Percentiles rank a stretch among this genome's conserved stretches.
Evolutionary conservation across 2,113 vertebrate genomes (phyloP).

Genomic region (Ceuthmochares aereus): DNA sequence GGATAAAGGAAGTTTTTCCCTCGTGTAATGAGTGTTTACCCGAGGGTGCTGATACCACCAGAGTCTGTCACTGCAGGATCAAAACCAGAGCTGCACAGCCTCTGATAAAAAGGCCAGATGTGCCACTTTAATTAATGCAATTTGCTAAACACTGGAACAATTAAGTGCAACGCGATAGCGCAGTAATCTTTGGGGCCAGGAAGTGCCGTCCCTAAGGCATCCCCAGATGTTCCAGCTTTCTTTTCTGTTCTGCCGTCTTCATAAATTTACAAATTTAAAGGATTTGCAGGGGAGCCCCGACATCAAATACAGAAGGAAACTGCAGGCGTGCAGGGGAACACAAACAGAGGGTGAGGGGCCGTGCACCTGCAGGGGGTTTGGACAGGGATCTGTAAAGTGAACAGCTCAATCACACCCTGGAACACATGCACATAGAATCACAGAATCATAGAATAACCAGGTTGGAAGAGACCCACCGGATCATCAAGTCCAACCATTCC

Average conservation of each 20-base stretch:
- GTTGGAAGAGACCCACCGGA: no score
- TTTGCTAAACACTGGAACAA: conserved; percentile 51
- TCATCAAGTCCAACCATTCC: no score
- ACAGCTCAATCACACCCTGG: neutral
- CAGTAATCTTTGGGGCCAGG: conserved; percentile 12
- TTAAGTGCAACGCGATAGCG: neutral
- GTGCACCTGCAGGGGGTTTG: accelerated
- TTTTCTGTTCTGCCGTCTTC: neutral
- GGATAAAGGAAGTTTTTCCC: neutral
- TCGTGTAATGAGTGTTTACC: neutral
- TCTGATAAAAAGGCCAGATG: conserved; percentile 62
- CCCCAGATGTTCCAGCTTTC: conserved; percentile 24
- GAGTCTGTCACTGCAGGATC: conserved; percentile 47
- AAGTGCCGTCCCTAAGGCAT: neutral
- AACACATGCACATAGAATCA: no score
- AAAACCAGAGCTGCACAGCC: conserved; percentile 46
- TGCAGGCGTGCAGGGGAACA: accelerated
- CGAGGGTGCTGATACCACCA: neutral
- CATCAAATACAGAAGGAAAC: neutral
- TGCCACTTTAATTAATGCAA: conserved; percentile 63
- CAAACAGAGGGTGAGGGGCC: neutral
- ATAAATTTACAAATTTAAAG: neutral
- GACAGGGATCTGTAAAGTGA: neutral
- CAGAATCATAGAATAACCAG: no score
- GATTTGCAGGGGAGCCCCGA: neutral